Percentiles rank a stretch among this genome's conserved stretches.
Evolutionary conservation across 92 coral and sea anemone species (phyloP).

Genomic region (Palythoa heliodiscus): DNA sequence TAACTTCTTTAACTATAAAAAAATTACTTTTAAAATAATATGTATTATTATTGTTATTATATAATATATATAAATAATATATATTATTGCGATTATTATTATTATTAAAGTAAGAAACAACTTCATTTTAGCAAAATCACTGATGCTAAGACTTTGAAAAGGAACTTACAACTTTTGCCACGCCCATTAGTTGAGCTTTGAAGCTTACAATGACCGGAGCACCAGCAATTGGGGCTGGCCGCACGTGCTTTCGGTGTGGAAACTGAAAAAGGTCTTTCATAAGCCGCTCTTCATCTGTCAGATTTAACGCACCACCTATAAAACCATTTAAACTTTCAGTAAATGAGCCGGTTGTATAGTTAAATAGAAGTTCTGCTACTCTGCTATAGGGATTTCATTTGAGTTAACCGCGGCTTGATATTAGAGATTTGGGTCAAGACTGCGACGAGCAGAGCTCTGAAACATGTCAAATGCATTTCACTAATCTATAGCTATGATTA

Average conservation of each 20-base stretch:
- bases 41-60: too few relatives aligned
- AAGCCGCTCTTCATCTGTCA: constrained; percentile 32
- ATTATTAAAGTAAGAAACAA: neutral
- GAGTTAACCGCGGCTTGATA: too few relatives aligned
- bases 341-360: neutral
- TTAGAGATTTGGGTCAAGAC: too few relatives aligned
- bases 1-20: too few relatives aligned
- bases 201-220: constrained; percentile 19
- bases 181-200: constrained; percentile 40
- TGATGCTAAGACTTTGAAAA: neutral
- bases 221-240: constrained; percentile 3
- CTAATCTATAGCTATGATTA: too few relatives aligned
- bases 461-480: neutral
- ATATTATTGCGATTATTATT: too few relatives aligned
- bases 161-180: constrained; percentile 36
- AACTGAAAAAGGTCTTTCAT: constrained; percentile 26
- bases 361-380: too few relatives aligned
- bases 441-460: too few relatives aligned
- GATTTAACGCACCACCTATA: constrained; percentile 8
- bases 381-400: too few relatives aligned
- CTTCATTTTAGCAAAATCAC: too few relatives aligned
- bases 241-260: constrained; percentile 35
- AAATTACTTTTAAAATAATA: too few relatives aligned
- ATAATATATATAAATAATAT: too few relatives aligned
- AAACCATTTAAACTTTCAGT: neutral